These are phyloP conservation scores for Emmelina monodactyla DNA, from an alignment of 2,888 invertebrate species.

Conservation along the genomic window DNA sequence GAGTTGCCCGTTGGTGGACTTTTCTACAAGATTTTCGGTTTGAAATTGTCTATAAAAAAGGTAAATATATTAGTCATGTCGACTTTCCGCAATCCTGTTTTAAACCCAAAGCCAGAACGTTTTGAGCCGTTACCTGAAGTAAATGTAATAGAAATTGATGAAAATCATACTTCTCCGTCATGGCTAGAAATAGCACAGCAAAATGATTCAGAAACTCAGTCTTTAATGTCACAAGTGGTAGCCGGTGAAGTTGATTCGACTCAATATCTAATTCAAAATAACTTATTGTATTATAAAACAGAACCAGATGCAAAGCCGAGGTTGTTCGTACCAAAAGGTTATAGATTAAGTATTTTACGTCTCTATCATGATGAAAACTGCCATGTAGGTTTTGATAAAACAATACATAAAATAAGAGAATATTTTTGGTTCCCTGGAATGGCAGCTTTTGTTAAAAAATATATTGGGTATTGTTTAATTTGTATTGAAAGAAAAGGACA, in stretches of 20 bases:
- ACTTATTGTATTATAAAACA: constrained; percentile 13
- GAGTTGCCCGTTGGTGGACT: constrained; percentile 19
- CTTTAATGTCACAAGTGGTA: constrained; percentile 7
- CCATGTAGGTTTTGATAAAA: constrained; percentile 11
- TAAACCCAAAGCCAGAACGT: constrained; percentile 17
- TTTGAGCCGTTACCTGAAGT: constrained; percentile 3
- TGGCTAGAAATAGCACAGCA: constrained; percentile 16
- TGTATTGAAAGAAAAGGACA: constrained; percentile 13
- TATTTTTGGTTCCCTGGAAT: constrained; percentile 19
- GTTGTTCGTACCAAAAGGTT: constrained; percentile 16
- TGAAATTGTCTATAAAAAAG: constrained; percentile 17
- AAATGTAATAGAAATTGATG: constrained; percentile 6
- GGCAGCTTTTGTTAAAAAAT: constrained; percentile 11
- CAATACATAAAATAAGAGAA: constrained; percentile 10
- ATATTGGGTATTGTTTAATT: constrained; percentile 11
- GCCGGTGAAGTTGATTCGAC: constrained; percentile 14
- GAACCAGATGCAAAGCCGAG: constrained; percentile 8
- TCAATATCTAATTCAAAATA: constrained; percentile 12
- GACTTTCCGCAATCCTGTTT: too few species aligned
- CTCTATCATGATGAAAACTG: constrained; percentile 17
- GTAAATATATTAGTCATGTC: constrained; percentile 16
- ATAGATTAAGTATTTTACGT: constrained; percentile 11
- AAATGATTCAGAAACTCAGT: constrained; percentile 14
- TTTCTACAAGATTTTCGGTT: constrained; percentile 18
- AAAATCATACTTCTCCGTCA: constrained; percentile 8